Evolutionary conservation across 1,140 invertebrate species (phyloP), one percentile per base, ranked within the genome.

Genomic region (Drosophila prosaltans): DNA sequence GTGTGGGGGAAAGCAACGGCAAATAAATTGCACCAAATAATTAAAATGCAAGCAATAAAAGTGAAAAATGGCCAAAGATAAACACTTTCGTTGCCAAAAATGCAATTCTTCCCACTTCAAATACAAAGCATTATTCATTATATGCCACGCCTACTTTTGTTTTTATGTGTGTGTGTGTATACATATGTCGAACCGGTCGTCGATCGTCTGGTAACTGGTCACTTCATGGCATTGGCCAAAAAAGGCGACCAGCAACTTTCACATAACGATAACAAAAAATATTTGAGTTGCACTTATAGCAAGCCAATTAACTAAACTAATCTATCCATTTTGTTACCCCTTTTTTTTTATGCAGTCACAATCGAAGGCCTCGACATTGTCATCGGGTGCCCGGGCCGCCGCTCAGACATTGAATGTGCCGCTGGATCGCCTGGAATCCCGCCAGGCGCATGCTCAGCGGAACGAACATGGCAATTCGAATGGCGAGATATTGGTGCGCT

Each of bases 401-500:
- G 91, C 91, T 30, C 91, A 92, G 69, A 92, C 90, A n/a, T 63
- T 92, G 3, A 92, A 92, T 80, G 91, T 92, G 64, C 91, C 91
- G 48, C 81, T 92, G 63, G 91, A 92, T 72, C 85, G 90, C 36
- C 72, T 92, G 72, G 91, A 92, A 65, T 78, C 89, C 26, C 91
- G 91, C 28, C 90, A 92, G 81, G 73, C 83, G 41, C 82, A 91
- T 55, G 76, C 75, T 66, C 81, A 89, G 63, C 85, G 84, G 21
- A 74, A 69, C 9, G 83, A 86, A n/a, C 85, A 85, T 41, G 72
- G 54, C 60, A 65, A 60, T 60, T 71, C 70, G n/a, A 77, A 80
- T 69, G 79, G 69, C 28, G 55, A 61, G n/a, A 6, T 48, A 21
- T 21, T 48, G 45, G 16, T 6, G 2, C 45, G 45, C 2, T 48